Evolutionary conservation across 1,140 invertebrate species (phyloP), one percentile per base, ranked within the genome.

Genomic region (Bombus huntii): DNA sequence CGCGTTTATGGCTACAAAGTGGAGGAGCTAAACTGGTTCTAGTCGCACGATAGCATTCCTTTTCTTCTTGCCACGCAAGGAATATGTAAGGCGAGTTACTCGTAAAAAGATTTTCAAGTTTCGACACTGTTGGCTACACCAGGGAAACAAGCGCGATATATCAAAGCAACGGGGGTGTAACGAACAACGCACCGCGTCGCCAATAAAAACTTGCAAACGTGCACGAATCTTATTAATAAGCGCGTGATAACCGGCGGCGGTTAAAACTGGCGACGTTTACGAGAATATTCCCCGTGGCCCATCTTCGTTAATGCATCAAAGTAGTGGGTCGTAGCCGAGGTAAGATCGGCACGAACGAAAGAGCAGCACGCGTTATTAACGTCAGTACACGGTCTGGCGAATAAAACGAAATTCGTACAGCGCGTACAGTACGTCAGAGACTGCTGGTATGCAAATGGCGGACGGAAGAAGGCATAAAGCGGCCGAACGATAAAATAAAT

Each of bases 401-500:
- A 85, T 85, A 85, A 85, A 85, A 87, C 57, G 68, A 87, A 87
- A 78, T 87, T 84, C 74, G 85, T 78, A 77, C 74, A 73, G 59
- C 81, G 72, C 68, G 81, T 57, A 83, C 65, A 57, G 81, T 57
- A 83, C 65, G 73, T 77, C 68, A 83, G 73, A 22, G 66, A 57
- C 65, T 4, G 62, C 74, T 22, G 47, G 81, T 84, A 87, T 84
- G 85, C 85, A 87, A 87, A 87, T 85, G 81, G 6, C 39, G 81
- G 62, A 73, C 37, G 53, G 68, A 77, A 39, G 37, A 39, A 66
- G 86, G 86, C 82, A 87, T 87, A 87, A 87, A 87, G 68, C 68
- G 66, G 47, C 13, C 34, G 82, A 68, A 79, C 86, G 86, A 85
- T 87, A 73, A 79, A 87, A 87, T 85, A 87, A 87, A 87, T 87